Conservation (phyloP, 2,888 invertebrate species). For the Ctena decussata region DNA sequence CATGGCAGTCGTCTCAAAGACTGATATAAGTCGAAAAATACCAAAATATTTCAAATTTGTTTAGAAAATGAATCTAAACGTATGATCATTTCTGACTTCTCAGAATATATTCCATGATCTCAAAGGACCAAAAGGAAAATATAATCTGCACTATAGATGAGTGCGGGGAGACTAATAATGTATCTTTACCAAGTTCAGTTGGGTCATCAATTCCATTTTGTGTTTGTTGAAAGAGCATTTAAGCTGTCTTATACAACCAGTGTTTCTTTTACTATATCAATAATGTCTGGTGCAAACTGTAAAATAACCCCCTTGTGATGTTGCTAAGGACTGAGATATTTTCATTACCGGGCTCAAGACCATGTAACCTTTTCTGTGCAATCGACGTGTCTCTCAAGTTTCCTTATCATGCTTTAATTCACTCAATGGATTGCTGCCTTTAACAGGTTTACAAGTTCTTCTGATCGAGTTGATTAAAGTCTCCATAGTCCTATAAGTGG, state of each 20-base stretch:
- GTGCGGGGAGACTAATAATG: too few species aligned
- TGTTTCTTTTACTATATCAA: background rate
- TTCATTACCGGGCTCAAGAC: background rate
- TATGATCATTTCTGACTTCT: too few species aligned
- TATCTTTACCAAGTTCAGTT: background rate
- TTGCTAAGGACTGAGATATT: background rate
- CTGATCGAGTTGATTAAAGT: too few species aligned
- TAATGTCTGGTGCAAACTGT: background rate
- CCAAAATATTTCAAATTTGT: too few species aligned
- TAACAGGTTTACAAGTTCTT: background rate
- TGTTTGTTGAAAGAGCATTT: background rate
- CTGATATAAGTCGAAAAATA: too few species aligned
- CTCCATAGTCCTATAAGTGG: too few species aligned
- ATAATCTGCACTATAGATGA: too few species aligned
- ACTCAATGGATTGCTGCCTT: background rate
- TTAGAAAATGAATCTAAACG: too few species aligned
- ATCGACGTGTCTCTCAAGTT: background rate
- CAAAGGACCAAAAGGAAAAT: too few species aligned
- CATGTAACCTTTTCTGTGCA: background rate
- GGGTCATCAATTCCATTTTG: background rate
- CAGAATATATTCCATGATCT: too few species aligned
- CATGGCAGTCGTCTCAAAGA: too few species aligned
- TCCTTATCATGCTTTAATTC: background rate
- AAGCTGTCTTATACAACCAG: background rate
- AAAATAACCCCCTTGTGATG: background rate